Base-by-base conservation (phyloP, 2,797 vertebrate genomes). In the Darevskia mixta region DNA sequence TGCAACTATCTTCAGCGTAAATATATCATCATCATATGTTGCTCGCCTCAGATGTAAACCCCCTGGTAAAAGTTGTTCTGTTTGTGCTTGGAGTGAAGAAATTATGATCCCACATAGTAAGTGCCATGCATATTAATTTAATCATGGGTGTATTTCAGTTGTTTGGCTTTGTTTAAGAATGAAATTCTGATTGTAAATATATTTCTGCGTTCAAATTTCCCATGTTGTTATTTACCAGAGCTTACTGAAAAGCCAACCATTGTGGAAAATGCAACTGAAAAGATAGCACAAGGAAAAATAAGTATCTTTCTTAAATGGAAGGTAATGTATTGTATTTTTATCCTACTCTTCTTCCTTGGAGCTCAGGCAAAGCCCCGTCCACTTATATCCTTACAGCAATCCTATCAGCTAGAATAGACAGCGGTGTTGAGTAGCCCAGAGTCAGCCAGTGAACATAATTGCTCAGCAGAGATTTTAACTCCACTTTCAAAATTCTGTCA, bases 251-350 rank as follows among this genome's bases (percentile, higher is more conserved):
- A 82, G 64, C 98, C 98, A 15, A 93, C 89, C 58, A 93, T 97
- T 85, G 90, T 94, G 69, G 32, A 89, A 17, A 72, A 93, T 27
- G 3, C 86, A 45, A 94, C 94, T n/a, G 64, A 90, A 10, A 20
- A 81, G 72, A 82, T 82, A 45, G 86, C 66, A 90, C 89, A 91
- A 85, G 98, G 97, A 81, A 83, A 86, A 61, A 96, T 96, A 91
- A 92, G 86, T 11, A 23, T 98, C 64, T 90, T 91, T 58, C 69
- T 98, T 72, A 93, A 91, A 61, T 98, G 98, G 98, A 94, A 96
- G 98, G 98, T 98, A 96, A 88, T 23, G 20, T 87, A 35, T 49
- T 67, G 35, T 11, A 8, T 87, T 86, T 72, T 29, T 58, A 71
- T 41, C 17, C 11, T 58, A 1, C n/a, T 55, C n/a, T 64, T 67